These are phyloP conservation scores for Nothoprocta perdicaria DNA, from an alignment of 2,113 vertebrate genomes.

Conservation along the genomic window DNA sequence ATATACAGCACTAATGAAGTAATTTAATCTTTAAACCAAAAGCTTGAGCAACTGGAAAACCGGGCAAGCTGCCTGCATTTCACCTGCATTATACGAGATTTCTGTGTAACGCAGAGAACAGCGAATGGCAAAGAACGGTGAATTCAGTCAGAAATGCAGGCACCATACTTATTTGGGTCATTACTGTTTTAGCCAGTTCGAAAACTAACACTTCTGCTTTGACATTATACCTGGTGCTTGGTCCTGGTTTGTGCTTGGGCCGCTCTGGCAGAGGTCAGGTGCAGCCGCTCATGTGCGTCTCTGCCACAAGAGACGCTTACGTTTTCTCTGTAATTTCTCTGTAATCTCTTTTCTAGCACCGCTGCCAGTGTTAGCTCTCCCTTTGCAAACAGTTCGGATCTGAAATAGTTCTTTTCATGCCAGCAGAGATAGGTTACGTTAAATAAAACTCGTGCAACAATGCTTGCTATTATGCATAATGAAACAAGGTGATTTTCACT, in stretches of 20 bases:
- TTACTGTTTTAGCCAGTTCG: neutral
- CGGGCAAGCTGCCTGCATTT: fast-evolving
- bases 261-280: fast-evolving
- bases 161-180: neutral
- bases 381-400: neutral
- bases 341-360: fast-evolving
- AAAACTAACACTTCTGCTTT: neutral
- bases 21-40: neutral
- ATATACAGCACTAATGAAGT: neutral
- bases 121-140: neutral
- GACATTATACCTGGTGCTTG: neutral
- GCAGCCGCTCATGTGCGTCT: fast-evolving
- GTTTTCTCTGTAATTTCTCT: neutral
- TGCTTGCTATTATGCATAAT: neutral
- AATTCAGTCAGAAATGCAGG: neutral
- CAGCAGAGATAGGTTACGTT: fast-evolving
- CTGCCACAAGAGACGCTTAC: neutral
- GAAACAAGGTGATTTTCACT: neutral
- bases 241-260: fast-evolving
- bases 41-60: neutral
- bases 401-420: neutral
- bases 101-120: neutral
- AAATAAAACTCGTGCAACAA: neutral
- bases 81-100: neutral
- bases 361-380: neutral